Evolutionary conservation across 2,113 vertebrate genomes (phyloP).

Genomic region (Ariopsis seemanni): DNA sequence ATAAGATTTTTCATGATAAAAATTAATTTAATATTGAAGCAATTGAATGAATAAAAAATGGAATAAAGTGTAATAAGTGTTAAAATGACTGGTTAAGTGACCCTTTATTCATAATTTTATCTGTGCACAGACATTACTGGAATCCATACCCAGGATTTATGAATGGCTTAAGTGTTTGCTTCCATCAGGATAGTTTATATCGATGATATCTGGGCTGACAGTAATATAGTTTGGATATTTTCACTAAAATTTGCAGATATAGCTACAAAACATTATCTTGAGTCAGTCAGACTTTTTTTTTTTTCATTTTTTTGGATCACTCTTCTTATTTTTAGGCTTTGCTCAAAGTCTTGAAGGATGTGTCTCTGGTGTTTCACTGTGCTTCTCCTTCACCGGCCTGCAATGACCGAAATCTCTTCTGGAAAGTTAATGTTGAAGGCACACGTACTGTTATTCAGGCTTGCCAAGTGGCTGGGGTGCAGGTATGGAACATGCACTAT

Average conservation of each 20-base stretch:
- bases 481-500: conserved; percentile 73
- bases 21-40: not conserved
- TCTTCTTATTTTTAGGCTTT: conserved; percentile 76
- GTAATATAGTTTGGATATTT: not conserved
- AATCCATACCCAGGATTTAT: not conserved
- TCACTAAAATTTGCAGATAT: not conserved
- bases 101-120: not conserved
- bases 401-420: conserved; percentile 84
- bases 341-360: conserved; percentile 80
- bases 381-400: conserved; percentile 88
- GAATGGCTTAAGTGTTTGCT: not conserved
- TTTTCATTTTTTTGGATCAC: not conserved
- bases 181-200: not conserved
- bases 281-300: not conserved
- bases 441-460: conserved; percentile 84
- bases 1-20: not conserved
- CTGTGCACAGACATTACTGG: not conserved
- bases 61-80: not conserved
- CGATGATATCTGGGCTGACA: not conserved
- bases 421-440: conserved; percentile 86
- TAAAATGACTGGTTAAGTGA: not conserved
- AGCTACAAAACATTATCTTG: not conserved
- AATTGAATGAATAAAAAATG: not conserved
- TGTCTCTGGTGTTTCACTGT: conserved; percentile 89
- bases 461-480: conserved; percentile 85